A percentile compares a stretch with the other conserved stretches of the same genome.
Conservation (phyloP, 2,113 vertebrate genomes). For the Nycticorax nycticorax region DNA sequence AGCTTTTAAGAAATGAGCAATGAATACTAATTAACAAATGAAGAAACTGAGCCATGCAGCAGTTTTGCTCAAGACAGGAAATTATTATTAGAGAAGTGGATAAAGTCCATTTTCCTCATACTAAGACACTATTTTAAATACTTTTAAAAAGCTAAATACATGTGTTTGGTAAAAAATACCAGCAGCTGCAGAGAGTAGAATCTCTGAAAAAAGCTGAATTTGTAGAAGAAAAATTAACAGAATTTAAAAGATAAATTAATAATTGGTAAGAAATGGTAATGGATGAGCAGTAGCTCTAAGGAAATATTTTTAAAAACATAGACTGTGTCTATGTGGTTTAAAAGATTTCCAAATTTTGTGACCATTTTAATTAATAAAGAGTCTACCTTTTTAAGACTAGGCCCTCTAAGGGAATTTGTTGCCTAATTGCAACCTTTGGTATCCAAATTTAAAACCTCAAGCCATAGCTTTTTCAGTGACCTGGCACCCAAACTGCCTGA, state of each 20-base stretch:
- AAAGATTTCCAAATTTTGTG: background rate
- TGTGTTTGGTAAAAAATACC: background rate
- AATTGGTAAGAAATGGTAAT: rapidly evolving
- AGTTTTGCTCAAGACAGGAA: background rate
- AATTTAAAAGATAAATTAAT: background rate
- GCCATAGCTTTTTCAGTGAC: background rate
- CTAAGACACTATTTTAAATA: background rate
- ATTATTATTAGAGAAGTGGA: background rate
- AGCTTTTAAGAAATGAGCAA: background rate
- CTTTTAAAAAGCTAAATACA: background rate
- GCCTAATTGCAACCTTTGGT: background rate
- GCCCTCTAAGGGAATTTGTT: background rate
- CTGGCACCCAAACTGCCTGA: background rate
- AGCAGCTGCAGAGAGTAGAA: background rate
- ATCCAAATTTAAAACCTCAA: background rate
- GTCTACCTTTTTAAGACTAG: background rate
- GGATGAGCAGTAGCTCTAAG: background rate
- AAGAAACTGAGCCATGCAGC: background rate
- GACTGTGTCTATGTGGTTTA: background rate
- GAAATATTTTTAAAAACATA: background rate
- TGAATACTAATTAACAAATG: background rate
- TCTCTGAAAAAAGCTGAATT: background rate
- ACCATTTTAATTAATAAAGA: background rate
- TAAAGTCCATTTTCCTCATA: background rate
- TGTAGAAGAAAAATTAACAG: background rate